phyloP scores from a whole-genome alignment of 2,113 vertebrate genomes.

The Podarcis cretensis region DNA sequence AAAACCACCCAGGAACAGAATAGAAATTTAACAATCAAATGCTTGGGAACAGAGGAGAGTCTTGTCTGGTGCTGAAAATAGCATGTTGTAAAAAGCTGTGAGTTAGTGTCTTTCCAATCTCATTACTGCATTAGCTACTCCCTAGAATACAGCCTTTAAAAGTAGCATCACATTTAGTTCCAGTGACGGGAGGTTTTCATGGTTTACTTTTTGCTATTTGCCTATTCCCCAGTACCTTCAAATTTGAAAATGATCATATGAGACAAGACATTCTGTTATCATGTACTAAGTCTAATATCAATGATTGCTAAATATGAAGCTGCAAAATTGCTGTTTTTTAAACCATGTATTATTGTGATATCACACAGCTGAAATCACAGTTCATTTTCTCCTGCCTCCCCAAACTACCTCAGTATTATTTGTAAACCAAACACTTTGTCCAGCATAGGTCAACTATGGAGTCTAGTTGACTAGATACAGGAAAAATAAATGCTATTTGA shows the following conservation, averaged over 20 bases:
- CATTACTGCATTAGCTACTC: background rate
- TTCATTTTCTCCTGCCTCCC: background rate
- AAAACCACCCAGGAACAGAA: too few relatives aligned
- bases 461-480: background rate
- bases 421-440: background rate
- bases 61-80: too few relatives aligned
- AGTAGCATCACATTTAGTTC: background rate
- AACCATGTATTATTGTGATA: background rate
- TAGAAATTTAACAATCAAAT: too few relatives aligned
- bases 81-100: background rate
- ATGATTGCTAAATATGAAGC: background rate
- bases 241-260: background rate
- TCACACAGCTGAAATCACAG: background rate
- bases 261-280: background rate
- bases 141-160: background rate
- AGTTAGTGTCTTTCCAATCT: background rate
- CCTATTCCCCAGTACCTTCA: background rate
- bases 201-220: background rate
- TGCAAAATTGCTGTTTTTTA: background rate
- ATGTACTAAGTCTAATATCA: background rate
- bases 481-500: background rate
- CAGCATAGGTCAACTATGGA: background rate
- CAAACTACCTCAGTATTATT: background rate
- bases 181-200: background rate
- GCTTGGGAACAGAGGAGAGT: too few relatives aligned